Base-by-base conservation (phyloP, 2,888 invertebrate species). In the Caenorhabditis sp. region DNA sequence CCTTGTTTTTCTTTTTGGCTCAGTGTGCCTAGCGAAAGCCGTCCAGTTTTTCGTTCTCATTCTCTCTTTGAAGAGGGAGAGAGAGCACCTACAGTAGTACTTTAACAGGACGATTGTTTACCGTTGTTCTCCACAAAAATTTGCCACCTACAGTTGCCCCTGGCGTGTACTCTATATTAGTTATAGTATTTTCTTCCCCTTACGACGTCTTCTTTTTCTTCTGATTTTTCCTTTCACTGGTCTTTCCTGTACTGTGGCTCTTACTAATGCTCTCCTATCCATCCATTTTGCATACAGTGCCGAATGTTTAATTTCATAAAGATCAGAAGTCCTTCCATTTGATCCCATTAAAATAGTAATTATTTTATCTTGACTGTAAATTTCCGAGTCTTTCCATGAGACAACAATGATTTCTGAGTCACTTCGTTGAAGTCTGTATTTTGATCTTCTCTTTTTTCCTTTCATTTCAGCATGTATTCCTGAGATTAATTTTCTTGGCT, bases 41-140 rank as follows among this genome's bases (percentile, higher is more conserved):
- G 59, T 73, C 73, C 59, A 68, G 80, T 81, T 74, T 74, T 80
- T 74, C 69, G 54, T 54, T 22, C 49, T 51, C 63, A 41, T 66
- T 68, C 24, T 38, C 49, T 64, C 69, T 70, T 10, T 24, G 31
- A 59, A n/a, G n/a, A n/a, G n/a, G 28, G 41, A 44, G 35, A 19
- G 70, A 38, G 72, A 82, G 76, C 75, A 76, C 76, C 82, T 82
- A 82, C 82, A 82, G 82, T 82, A 82, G 82, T 82, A 82, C 82
- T 77, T 82, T 77, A 82, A 66, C 77, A 82, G 82, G 82, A 73
- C 82, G 77, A 73, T 82, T 82, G 77, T 82, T 82, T 82, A 82
- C 82, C 72, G 77, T 69, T 77, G 77, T 82, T 77, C 73, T 82
- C 76, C 58, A 66, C 54, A 35, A 58, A 41, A 22, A 73, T 76